Conservation (phyloP, 92 coral and sea anemone species). For the Parazoanthus darwini region DNA sequence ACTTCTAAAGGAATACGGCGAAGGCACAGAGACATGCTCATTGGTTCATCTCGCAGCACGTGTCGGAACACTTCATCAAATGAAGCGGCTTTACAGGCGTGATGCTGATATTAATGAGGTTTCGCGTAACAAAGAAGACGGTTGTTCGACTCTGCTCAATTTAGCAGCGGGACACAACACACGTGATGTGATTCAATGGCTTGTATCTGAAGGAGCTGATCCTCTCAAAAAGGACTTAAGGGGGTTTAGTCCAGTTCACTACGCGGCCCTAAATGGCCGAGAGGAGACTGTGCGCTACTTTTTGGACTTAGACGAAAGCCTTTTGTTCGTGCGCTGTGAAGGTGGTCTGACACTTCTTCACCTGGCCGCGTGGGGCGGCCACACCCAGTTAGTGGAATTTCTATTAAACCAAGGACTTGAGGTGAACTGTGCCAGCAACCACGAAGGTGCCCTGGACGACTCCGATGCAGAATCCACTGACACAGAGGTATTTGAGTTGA, state of each 20-base stretch:
- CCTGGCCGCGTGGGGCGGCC: constrained; percentile 31
- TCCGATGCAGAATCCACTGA: constrained; percentile 22
- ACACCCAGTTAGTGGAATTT: constrained; percentile 15
- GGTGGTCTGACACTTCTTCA: constrained; percentile 36
- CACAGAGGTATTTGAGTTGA: constrained; percentile 21
- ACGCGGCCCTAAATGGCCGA: constrained; percentile 27
- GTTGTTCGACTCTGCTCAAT: constrained; percentile 21
- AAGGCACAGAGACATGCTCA: neutral
- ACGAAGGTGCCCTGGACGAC: constrained; percentile 23
- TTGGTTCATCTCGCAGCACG: constrained; percentile 15
- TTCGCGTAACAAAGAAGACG: constrained; percentile 22
- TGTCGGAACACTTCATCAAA: constrained; percentile 7
- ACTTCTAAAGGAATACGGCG: constrained; percentile 6
- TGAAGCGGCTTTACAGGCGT: neutral
- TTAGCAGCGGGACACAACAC: constrained; percentile 23
- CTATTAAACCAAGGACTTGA: neutral
- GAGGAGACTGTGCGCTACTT: constrained; percentile 31
- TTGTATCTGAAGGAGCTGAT: constrained; percentile 32
- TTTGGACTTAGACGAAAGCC: constrained; percentile 14
- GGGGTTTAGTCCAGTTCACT: constrained; percentile 17
- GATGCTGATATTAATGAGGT: constrained; percentile 11
- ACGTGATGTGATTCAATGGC: constrained; percentile 26
- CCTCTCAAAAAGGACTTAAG: constrained; percentile 11
- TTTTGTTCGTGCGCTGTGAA: constrained; percentile 14
- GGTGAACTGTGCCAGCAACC: constrained; percentile 12